These are phyloP conservation scores for Perithous albicinctus DNA, from an alignment of 2,888 invertebrate species.

Conservation along the genomic window DNA sequence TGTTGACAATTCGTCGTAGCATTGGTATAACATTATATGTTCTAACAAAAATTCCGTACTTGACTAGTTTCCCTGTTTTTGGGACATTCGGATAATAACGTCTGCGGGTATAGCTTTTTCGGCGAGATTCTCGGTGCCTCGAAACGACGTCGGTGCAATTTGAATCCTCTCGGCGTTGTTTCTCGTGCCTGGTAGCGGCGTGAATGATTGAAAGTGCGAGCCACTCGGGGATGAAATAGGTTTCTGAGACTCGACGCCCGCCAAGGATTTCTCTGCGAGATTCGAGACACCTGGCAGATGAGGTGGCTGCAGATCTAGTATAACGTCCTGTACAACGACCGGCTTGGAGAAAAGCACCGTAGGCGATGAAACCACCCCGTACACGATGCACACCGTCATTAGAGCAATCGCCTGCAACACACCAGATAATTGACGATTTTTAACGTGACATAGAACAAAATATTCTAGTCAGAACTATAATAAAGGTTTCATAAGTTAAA, in stretches of 20 bases:
- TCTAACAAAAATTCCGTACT: neutral
- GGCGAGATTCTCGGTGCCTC: slow-evolving; percentile 73
- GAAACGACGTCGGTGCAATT: slow-evolving; percentile 56
- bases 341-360: slow-evolving; percentile 32
- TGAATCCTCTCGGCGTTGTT: slow-evolving; percentile 75
- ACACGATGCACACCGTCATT: slow-evolving; percentile 68
- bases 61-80: neutral
- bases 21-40: neutral
- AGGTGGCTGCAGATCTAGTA: slow-evolving; percentile 66
- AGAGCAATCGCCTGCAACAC: slow-evolving; percentile 70
- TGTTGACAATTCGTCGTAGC: neutral
- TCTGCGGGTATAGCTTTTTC: slow-evolving; percentile 77
- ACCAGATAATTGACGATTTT: neutral
- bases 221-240: neutral
- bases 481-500: too few species aligned
- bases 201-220: neutral
- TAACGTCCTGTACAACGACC: slow-evolving; percentile 63
- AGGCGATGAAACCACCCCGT: slow-evolving; percentile 65
- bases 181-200: slow-evolving; percentile 72
- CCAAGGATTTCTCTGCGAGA: slow-evolving; percentile 46
- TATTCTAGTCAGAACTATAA: too few species aligned
- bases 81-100: slow-evolving; percentile 33
- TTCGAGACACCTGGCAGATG: slow-evolving; percentile 69
- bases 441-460: neutral
- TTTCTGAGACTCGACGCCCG: neutral